These are phyloP conservation scores for Poecilia gillii DNA, from an alignment of 2,797 vertebrate species.

Conservation along the genomic window DNA sequence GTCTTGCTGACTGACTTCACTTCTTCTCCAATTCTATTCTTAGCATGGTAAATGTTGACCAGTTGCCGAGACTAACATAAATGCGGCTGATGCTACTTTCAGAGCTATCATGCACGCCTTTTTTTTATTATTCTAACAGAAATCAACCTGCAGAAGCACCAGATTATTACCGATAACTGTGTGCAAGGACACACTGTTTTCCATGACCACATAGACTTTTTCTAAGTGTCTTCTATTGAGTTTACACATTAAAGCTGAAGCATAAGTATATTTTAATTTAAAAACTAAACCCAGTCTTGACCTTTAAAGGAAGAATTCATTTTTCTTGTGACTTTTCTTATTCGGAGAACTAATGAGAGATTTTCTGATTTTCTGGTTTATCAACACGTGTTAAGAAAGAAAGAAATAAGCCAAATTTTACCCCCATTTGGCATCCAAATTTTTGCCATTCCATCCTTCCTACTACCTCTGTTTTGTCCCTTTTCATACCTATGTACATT, in stretches of 20 bases:
- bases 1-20: constrained; percentile 25
- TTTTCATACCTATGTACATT: not conserved
- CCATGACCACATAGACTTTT: constrained; percentile 5
- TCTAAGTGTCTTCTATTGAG: not conserved
- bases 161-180: constrained; percentile 45
- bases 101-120: not conserved
- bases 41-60: constrained; percentile 1
- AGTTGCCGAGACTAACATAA: not conserved
- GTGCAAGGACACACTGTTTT: constrained; percentile 33
- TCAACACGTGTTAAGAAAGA: not conserved
- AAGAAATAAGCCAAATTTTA: not conserved
- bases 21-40: constrained; percentile 10
- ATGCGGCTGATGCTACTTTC: constrained; percentile 5
- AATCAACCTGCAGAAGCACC: constrained; percentile 24
- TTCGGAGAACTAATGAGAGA: too few relatives aligned
- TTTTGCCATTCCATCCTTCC: not conserved
- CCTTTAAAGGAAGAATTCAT: not conserved
- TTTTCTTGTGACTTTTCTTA: not conserved
- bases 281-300: not conserved
- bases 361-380: too few relatives aligned
- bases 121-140: constrained; percentile 17
- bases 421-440: not conserved
- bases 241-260: not conserved
- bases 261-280: not conserved
- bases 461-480: not conserved